A percentile compares a stretch with the other conserved stretches of the same genome.
These are phyloP conservation scores for Macrobrachium nipponense DNA, from an alignment of 1,140 invertebrate genomes.

Conservation along the genomic window DNA sequence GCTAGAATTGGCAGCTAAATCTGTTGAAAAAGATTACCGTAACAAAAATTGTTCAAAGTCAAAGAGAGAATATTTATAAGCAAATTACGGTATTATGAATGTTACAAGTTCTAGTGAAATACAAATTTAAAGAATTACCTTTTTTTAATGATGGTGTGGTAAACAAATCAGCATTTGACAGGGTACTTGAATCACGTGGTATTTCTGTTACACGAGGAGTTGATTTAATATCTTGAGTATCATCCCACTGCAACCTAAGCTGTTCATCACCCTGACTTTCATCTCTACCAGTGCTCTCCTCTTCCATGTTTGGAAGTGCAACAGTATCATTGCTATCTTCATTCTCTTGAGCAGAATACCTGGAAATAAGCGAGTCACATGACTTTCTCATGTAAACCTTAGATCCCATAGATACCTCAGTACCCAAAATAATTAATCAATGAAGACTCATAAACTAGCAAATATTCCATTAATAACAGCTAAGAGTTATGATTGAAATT, in stretches of 20 bases:
- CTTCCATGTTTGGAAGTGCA: conserved; percentile 9
- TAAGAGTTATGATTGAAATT: too few species aligned
- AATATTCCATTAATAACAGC: too few species aligned
- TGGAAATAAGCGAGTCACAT: neutral
- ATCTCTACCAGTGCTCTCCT: conserved; percentile 5
- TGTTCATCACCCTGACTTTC: neutral
- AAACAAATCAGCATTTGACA: conserved; percentile 19
- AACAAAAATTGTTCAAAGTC: too few species aligned
- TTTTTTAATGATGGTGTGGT: conserved; percentile 14
- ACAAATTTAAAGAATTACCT: conserved; percentile 15
- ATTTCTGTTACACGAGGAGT: neutral
- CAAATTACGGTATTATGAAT: neutral
- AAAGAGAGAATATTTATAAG: too few species aligned
- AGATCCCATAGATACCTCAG: too few species aligned
- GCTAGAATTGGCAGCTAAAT: too few species aligned
- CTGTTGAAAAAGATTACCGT: too few species aligned
- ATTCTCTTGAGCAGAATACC: conserved; percentile 5
- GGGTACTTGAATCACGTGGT: too few species aligned
- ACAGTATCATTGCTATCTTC: conserved; percentile 39
- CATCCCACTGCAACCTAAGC: conserved; percentile 27
- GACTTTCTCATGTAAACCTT: too few species aligned
- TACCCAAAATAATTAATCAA: too few species aligned
- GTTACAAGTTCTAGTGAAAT: neutral
- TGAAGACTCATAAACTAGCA: too few species aligned
- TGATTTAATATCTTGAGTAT: conserved; percentile 9